Evolutionary conservation across 2,113 vertebrate genomes (phyloP), one percentile per base, ranked within the genome.

Genomic region (Motacilla tschutschensis): DNA sequence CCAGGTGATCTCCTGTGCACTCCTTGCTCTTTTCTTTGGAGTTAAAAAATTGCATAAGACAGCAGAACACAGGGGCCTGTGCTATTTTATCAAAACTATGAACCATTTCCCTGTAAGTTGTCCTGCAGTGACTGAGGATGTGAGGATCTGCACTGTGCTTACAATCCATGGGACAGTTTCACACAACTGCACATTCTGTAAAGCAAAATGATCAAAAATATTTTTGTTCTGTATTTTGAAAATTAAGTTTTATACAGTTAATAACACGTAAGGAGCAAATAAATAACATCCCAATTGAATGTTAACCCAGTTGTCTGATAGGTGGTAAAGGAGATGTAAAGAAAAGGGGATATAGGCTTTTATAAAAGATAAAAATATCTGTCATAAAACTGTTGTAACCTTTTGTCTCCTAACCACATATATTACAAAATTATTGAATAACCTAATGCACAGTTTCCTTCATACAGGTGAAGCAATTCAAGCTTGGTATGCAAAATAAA

Each of bases 401-500:
- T 80, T 71, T 83, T 85, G 25, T 88, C 66, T 89, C 67, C 38
- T 83, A 31, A 54, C 46, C 29, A 17, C 75, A 46, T 40, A 59
- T 36, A 75, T 64, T 59, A 46, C 74, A 83, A 46, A 76, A 94
- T 58, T 83, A 46, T 1, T 89, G 38, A 74, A 58, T n/a, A 87
- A 85, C 38, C 60, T 28, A 86, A 78, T 17, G 7, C 21, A 31
- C 18, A 67, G 59, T 83, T 83, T 77, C 36, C 54, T 73, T 60
- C 20, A 87, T 48, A 51, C 63, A 67, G 72, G 25, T 94, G 85
- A 93, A 94, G 91, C 60, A 90, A 94, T 84, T 93, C 75, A 82
- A 76, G 55, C 78, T 90, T 80, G 31, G 17, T 65, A 80, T 26
- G 9, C 24, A 91, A 83, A 86, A 57, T 14, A 79, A 81, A 63